These are phyloP conservation scores for Coryphaenoides rupestris DNA, from an alignment of 2,113 vertebrate genomes.

Conservation along the genomic window DNA sequence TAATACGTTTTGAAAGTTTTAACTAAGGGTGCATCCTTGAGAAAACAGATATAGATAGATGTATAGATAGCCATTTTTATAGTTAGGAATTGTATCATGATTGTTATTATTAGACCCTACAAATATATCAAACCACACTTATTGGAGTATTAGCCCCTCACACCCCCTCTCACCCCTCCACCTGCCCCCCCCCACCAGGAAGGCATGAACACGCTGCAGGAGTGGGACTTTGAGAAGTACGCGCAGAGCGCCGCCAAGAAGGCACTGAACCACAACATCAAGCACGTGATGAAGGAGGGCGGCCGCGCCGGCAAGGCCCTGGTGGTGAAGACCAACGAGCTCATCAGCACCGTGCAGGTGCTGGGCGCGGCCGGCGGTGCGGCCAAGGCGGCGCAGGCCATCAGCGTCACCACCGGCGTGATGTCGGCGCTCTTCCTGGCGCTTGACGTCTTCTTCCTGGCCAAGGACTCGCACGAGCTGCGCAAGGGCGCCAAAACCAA, in stretches of 20 bases:
- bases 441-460: conserved; percentile 72
- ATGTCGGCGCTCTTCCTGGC: conserved; percentile 68
- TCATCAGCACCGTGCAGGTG: conserved; percentile 60
- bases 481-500: conserved; percentile 69
- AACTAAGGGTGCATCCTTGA: too few relatives aligned
- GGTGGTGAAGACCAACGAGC: conserved; percentile 63
- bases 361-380: conserved; percentile 52
- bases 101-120: too few relatives aligned
- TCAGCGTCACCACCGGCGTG: conserved; percentile 64
- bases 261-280: conserved; percentile 64
- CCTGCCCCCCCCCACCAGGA: conserved; percentile 45
- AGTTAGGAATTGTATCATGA: not conserved
- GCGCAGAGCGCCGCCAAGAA: conserved; percentile 58
- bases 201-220: conserved; percentile 64
- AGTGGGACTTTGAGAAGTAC: conserved; percentile 69
- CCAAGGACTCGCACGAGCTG: conserved; percentile 68
- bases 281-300: conserved; percentile 67
- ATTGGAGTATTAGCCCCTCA: too few relatives aligned
- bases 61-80: not conserved
- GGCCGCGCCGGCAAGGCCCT: conserved; percentile 61
- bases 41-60: too few relatives aligned
- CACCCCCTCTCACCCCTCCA: not conserved
- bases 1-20: too few relatives aligned
- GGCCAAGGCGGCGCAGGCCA: conserved; percentile 46
- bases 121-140: too few relatives aligned